A percentile compares a stretch with the other conserved stretches of the same genome.
Evolutionary conservation across 2,113 vertebrate genomes (phyloP).

Genomic region (Seriola aureovittata): DNA sequence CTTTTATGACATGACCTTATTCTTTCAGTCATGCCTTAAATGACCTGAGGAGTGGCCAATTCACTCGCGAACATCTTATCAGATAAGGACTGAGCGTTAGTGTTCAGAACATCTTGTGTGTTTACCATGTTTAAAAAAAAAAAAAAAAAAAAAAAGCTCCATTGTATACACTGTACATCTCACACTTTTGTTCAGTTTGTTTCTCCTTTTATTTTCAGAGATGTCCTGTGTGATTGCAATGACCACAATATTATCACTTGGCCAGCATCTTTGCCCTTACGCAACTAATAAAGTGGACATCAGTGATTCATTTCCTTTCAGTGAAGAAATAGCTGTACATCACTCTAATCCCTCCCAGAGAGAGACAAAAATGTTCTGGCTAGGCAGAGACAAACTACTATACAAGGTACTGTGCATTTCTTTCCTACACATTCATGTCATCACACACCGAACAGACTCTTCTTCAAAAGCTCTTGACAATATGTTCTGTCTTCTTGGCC

Average conservation of each 20-base stretch:
- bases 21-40: constrained; percentile 79
- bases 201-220: constrained; percentile 56
- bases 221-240: constrained; percentile 58
- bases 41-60: constrained; percentile 47
- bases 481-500: constrained; percentile 80
- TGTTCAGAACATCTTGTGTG: constrained; percentile 41
- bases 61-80: constrained; percentile 42
- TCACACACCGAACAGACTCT: constrained; percentile 3
- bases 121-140: constrained; percentile 33
- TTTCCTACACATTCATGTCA: not conserved
- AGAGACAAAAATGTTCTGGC: not conserved
- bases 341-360: not conserved
- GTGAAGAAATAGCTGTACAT: constrained; percentile 15
- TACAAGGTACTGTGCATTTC: not conserved
- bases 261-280: constrained; percentile 66
- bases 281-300: constrained; percentile 77
- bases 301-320: constrained; percentile 55
- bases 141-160: not conserved
- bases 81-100: constrained; percentile 47
- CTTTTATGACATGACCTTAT: constrained; percentile 55
- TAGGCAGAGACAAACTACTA: constrained; percentile 1
- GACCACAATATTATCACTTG: constrained; percentile 49
- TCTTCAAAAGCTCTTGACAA: constrained; percentile 76
- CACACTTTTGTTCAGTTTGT: constrained; percentile 39
- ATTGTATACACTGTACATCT: constrained; percentile 58